Base-by-base conservation (phyloP, 2,888 invertebrate genomes). In the Eueremaeus valkanovi region DNA sequence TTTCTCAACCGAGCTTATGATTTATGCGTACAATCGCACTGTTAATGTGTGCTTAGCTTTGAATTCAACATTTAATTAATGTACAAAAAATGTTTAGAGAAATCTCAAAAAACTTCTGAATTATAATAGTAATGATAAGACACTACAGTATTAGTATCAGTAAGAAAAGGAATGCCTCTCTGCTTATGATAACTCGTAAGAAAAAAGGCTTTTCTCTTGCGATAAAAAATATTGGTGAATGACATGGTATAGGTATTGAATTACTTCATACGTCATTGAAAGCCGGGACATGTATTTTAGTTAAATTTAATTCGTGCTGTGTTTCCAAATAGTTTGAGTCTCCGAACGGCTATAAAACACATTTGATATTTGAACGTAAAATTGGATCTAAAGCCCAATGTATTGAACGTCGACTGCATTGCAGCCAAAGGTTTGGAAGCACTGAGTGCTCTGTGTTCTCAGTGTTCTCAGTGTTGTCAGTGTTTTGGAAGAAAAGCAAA, bases 401-500 rank as follows among this genome's bases (percentile, higher is more conserved):
- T 21, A 21, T 16, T n/a, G n/a, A 8, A 21, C n/a, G 51, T 21
- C 6, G 16, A 51, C 13, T n/a, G n/a, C 16, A 45, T 45, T 45
- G 45, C 8, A 11, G 36, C 16, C 45, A 45, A 45, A 45, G 45
- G 45, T 45, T 45, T 45, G 45, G 45, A 45, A 13, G n/a, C 6
- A 42, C 42, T 42, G 42, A 11, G 13, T 42, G 13, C 13, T 13
- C 13, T 42, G 42, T 42, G 45, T 18, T 16, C 45, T 45, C 45
- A 45, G 45, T 36, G 36, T 11, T 49, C 16, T 11, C 18, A 9
- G 49, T 55, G 6, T 24, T 55, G 61, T 61, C 27, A 11, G 18
- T 61, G 61, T 27, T 55, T 61, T 58, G 58, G 29, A 61, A 61
- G 61, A 61, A 61, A 61, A 45, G 61, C 61, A 61, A 61, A 61